These are phyloP conservation scores for Punctoribates punctum DNA, from an alignment of 2,888 invertebrate genomes.

Conservation along the genomic window DNA sequence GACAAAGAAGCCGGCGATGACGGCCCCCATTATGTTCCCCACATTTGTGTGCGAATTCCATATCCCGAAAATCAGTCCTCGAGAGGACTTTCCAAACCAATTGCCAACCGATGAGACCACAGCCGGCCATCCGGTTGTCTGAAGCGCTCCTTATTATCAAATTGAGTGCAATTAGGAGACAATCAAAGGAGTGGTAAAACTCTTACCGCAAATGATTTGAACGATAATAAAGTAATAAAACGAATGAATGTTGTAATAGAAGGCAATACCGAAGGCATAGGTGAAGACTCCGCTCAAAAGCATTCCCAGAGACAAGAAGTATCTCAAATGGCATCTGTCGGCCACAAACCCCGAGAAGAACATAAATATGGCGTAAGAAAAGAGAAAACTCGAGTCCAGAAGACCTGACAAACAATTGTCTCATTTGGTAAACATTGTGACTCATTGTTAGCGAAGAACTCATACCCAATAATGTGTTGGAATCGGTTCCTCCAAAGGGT, in stretches of 20 bases:
- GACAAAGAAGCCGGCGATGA: constrained; percentile 83
- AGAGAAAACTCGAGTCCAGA: constrained; percentile 84
- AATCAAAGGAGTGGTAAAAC: not conserved
- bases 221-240: constrained; percentile 75
- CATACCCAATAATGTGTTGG: constrained; percentile 70
- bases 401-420: constrained; percentile 52
- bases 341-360: constrained; percentile 83
- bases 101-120: constrained; percentile 90
- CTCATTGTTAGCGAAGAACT: not conserved
- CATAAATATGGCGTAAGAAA: constrained; percentile 89
- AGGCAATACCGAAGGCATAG: constrained; percentile 82
- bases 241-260: constrained; percentile 72
- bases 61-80: constrained; percentile 79
- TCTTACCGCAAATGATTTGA: constrained; percentile 57
- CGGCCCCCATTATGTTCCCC: constrained; percentile 85
- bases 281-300: constrained; percentile 77
- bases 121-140: constrained; percentile 95
- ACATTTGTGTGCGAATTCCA: constrained; percentile 97
- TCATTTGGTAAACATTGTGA: not conserved
- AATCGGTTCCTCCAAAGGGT: constrained; percentile 62
- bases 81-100: constrained; percentile 71
- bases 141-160: constrained; percentile 65
- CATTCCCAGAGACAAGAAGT: constrained; percentile 89
- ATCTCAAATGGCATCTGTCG: constrained; percentile 82
- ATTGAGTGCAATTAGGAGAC: not conserved